A percentile compares a stretch with the other conserved stretches of the same genome.
These are phyloP conservation scores for Procavia capensis DNA, from an alignment of 2,113 vertebrate genomes.

Conservation along the genomic window DNA sequence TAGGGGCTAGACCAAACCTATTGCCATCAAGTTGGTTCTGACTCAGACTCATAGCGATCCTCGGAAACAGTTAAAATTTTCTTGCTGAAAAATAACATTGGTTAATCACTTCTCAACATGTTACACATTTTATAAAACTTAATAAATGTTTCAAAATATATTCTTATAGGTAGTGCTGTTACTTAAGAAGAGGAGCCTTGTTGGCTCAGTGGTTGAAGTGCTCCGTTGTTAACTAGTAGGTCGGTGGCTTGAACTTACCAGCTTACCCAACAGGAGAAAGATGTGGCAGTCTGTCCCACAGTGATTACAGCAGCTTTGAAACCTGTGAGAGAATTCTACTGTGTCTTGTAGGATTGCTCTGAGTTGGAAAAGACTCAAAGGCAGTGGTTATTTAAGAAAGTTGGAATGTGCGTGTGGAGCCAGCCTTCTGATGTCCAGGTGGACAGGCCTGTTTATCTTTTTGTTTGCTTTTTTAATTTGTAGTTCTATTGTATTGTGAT, in stretches of 20 bases:
- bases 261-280: background rate
- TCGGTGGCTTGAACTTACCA: background rate
- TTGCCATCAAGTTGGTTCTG: too few relatives aligned
- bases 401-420: background rate
- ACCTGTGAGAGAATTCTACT: too few relatives aligned
- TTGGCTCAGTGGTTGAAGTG: background rate
- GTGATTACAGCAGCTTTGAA: too few relatives aligned
- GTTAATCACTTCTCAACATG: background rate
- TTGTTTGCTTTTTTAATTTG: too few relatives aligned
- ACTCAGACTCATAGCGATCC: too few relatives aligned
- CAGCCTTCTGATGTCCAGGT: too few relatives aligned
- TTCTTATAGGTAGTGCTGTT: background rate
- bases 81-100: constrained; percentile 44
- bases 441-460: too few relatives aligned
- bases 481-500: too few relatives aligned
- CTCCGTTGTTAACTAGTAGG: background rate
- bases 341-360: too few relatives aligned
- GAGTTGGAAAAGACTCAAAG: too few relatives aligned
- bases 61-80: constrained; percentile 38
- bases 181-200: background rate
- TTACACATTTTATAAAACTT: background rate
- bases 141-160: background rate
- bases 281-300: background rate
- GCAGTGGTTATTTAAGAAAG: background rate
- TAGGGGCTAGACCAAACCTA: background rate